Base-by-base conservation (phyloP, 2,113 vertebrate species). In the Heptranchias perlo region DNA sequence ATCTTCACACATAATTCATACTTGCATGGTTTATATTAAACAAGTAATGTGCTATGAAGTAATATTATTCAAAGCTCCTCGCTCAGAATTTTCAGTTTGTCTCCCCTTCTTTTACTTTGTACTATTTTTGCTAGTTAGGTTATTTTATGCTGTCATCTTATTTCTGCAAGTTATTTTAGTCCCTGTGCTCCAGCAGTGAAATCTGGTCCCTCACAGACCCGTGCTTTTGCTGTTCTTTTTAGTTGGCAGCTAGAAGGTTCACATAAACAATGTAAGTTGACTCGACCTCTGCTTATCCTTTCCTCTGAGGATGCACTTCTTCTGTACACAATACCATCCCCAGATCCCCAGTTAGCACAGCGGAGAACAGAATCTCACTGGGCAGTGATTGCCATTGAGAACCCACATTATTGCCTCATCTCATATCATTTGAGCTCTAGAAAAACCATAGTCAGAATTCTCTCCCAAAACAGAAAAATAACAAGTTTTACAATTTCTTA, bases 61-160 rank as follows among this genome's bases (percentile, higher is more conserved):
- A 82, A 82, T 82, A 82, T 28, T 95, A 25, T 69, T 95, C 65
- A 95, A 95, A 95, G 28, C 39, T 95, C 65, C 23, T 52, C 3
- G 49, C 18, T 58, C 87, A 91, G 47, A 49, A 52, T 35, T 28
- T 95, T 52, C n/a, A 65, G 47, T 39, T 25, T 94, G 28, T 35
- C 64, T 91, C 25, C 0, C 25, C 49, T 91, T 91, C 14, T 16
- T 58, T 58, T 35, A 16, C 10, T 35, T 13, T 44, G 23, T 94
- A 67, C 54, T 11, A 92, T 7, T 93, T 93, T 62, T 92, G 89
- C 54, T 7, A 62, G 54, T 39, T 39, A 21, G 35, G 31, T 62
- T 39, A 82, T 92, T 62, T 61, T 92, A n/a, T 61, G 35, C 25
- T 25, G 49, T 35, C 4, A 28, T 39, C 25, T 0, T 65, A 65